Conservation (phyloP, 2,113 vertebrate species). For the Anseranas semipalmata region DNA sequence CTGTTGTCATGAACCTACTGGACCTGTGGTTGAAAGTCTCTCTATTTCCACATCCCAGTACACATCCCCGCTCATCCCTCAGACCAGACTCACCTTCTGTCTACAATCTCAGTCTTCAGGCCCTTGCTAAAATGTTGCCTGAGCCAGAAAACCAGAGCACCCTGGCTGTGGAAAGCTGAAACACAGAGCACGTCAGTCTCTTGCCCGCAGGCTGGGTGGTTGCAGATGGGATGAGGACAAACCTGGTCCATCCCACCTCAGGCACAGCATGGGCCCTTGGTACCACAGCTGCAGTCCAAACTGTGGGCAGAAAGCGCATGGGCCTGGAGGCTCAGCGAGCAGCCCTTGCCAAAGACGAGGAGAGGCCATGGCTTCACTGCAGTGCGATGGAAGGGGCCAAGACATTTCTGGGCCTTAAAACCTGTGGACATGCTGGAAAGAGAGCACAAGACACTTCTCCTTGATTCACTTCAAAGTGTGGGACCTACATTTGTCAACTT, state of each 20-base stretch:
- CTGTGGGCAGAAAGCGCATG: not conserved
- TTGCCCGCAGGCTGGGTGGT: not conserved
- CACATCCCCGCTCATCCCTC: not conserved
- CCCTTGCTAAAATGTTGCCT: not conserved
- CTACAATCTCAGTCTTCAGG: not conserved
- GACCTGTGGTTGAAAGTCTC: not conserved
- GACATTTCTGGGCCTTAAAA: not conserved
- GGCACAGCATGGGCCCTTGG: not conserved
- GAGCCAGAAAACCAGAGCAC: not conserved
- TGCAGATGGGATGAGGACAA: not conserved
- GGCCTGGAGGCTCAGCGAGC: not conserved
- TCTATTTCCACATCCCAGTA: accelerated
- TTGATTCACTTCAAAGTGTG: not conserved
- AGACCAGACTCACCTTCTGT: not conserved
- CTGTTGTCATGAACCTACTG: not conserved
- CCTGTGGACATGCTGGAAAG: not conserved
- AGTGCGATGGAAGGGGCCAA: not conserved
- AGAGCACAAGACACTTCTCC: too few relatives aligned
- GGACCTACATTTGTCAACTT: not conserved
- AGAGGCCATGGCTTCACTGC: not conserved
- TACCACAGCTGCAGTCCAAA: not conserved
- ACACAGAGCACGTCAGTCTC: not conserved
- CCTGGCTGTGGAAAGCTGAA: not conserved
- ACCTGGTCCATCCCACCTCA: not conserved
- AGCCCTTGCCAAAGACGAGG: not conserved